Evolutionary conservation across 1,140 invertebrate genomes (phyloP).

Genomic region (Melipona quadrifasciata): DNA sequence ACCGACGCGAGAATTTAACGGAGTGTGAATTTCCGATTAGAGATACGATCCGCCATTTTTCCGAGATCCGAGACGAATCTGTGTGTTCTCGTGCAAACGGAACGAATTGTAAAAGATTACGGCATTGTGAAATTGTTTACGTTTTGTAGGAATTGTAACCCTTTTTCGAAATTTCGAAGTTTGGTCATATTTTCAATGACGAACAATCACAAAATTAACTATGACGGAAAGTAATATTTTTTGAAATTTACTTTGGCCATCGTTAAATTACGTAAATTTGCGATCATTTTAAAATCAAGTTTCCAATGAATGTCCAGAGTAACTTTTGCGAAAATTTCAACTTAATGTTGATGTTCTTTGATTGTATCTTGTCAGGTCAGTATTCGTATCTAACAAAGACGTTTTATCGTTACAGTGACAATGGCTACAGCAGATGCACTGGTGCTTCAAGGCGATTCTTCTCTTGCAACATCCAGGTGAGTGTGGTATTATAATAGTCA

Average conservation of each 20-base stretch:
- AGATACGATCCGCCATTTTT: slow-evolving; percentile 51
- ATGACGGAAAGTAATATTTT: background rate
- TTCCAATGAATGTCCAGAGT: background rate
- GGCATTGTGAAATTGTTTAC: background rate
- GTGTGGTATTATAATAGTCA: slow-evolving; percentile 34
- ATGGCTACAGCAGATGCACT: slow-evolving; percentile 84
- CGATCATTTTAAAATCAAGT: background rate
- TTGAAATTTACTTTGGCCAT: background rate
- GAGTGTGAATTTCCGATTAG: slow-evolving; percentile 75
- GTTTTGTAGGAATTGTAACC: background rate
- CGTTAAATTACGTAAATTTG: background rate
- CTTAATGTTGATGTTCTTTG: too few relatives aligned
- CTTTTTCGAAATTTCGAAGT: too few relatives aligned
- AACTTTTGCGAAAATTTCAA: background rate
- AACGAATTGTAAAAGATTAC: background rate
- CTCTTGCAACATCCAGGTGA: slow-evolving; percentile 94
- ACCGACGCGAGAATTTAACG: slow-evolving; percentile 63
- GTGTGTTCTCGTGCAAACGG: background rate
- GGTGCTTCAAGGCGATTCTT: slow-evolving; percentile 91
- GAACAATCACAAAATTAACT: background rate
- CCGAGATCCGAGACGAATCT: too few relatives aligned
- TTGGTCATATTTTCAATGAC: too few relatives aligned
- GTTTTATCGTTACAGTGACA: slow-evolving; percentile 80
- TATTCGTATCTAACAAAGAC: background rate
- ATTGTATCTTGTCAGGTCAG: too few relatives aligned